Evolutionary conservation across 2,113 vertebrate genomes (phyloP), one percentile per base, ranked within the genome.

Genomic region (Gila orcuttii): DNA sequence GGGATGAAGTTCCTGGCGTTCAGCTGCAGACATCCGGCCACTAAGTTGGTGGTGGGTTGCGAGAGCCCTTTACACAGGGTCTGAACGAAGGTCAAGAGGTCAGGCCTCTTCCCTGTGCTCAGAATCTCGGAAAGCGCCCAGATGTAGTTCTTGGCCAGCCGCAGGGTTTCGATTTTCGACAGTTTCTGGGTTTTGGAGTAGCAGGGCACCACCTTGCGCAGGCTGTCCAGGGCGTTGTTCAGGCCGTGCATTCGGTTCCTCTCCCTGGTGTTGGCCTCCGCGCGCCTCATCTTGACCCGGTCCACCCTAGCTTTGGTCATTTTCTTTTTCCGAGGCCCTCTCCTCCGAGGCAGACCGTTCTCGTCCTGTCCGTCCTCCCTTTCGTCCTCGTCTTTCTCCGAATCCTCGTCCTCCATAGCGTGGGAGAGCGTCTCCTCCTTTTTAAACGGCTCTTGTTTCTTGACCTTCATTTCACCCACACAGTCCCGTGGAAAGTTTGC

Each of bases 171-270:
- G 86, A 97, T 97, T 93, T 98, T 98, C 87, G 97, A 98, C 64
- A 98, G 95, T 93, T 98, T 98, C 86, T 98, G 97, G 33, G 97
- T 97, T 94, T 97, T 98, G 64, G 97, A 98, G 87, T 97, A 97
- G 83, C 97, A 98, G 66, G 97, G 97, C 86, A 98, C 97, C 79
- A 97, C 97, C 93, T 97, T 97, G 73, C 97, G 94, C 91, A 98
- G 95, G 93, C 95, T 96, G 94, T 98, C 97, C 94, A 98, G 90
- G 6, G 97, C 97, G 0, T 96, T 96, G 1, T 98, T 98, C 87
- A 98, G 96, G 76, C 97, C 96, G 0, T 98, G 97, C 97, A 97
- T 98, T 23, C 97, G 89, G 90, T 95, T 97, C 86, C 97, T 92
- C 91, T 98, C 97, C 3, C 97, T 91, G 0, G 96, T 93, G 0